phyloP scores from a whole-genome alignment of 2,888 invertebrate genomes.

The Diloba caeruleocephala region DNA sequence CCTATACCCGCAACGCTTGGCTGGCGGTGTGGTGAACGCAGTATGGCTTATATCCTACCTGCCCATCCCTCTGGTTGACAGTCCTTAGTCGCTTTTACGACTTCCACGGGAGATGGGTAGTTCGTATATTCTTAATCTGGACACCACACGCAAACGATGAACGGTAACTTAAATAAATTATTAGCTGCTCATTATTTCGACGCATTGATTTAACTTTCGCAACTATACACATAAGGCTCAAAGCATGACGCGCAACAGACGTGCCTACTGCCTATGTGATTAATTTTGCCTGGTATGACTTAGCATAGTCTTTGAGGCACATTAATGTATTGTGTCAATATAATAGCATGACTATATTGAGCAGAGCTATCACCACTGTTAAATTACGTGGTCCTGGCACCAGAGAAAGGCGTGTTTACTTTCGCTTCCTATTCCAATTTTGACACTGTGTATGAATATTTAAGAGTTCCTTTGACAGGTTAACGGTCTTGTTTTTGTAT shows the following conservation, averaged over 20 bases:
- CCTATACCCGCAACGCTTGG: no score
- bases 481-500: slow-evolving; percentile 50
- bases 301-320: slow-evolving; percentile 6
- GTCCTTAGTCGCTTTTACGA: no score
- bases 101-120: no score
- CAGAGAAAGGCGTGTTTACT: slow-evolving; percentile 50
- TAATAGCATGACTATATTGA: slow-evolving; percentile 26
- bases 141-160: no score
- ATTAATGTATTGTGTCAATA: slow-evolving; percentile 12
- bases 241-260: slow-evolving; percentile 4
- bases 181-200: slow-evolving; percentile 9
- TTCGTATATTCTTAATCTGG: no score
- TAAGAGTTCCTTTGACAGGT: slow-evolving; percentile 40
- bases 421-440: slow-evolving; percentile 51
- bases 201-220: slow-evolving; percentile 18
- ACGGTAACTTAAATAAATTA: no score
- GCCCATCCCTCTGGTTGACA: no score
- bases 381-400: slow-evolving; percentile 39
- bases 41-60: no score
- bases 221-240: not conserved
- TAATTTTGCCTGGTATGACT: slow-evolving; percentile 14
- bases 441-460: slow-evolving; percentile 43
- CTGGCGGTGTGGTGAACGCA: no score
- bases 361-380: slow-evolving; percentile 22
- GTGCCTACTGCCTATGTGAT: slow-evolving; percentile 6